These are phyloP conservation scores for Micropoecilia bifurca DNA, from an alignment of 2,797 vertebrate genomes.

Conservation along the genomic window DNA sequence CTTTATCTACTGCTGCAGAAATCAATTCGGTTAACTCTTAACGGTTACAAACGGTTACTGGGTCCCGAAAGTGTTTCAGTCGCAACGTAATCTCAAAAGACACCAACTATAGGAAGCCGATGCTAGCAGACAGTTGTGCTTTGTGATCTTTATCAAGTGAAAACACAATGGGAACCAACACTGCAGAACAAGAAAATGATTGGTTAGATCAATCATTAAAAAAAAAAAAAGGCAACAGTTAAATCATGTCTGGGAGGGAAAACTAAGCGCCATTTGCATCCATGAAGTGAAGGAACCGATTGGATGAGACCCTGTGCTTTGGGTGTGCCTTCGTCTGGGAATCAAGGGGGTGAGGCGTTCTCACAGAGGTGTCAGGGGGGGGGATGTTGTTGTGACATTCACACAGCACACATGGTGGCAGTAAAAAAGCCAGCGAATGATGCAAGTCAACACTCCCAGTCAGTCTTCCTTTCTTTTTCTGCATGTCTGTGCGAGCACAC, in stretches of 20 bases:
- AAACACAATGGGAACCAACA: background rate
- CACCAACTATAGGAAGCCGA: background rate
- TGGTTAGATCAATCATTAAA: background rate
- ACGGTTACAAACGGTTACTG: background rate
- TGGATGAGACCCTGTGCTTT: constrained; percentile 43
- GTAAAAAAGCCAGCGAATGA: constrained; percentile 66
- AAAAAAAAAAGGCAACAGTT: constrained; percentile 51
- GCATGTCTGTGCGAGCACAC: background rate
- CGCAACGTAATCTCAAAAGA: background rate
- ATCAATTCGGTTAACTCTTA: background rate
- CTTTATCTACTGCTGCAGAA: background rate
- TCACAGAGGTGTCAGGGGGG: constrained; percentile 72
- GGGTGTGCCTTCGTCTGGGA: constrained; percentile 80
- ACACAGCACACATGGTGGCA: constrained; percentile 55
- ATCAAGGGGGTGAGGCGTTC: constrained; percentile 80
- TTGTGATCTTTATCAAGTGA: background rate
- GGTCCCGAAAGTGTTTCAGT: background rate
- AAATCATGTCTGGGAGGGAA: constrained; percentile 14
- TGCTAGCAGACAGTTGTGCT: background rate
- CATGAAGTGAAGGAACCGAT: constrained; percentile 47
- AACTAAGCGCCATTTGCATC: constrained; percentile 40
- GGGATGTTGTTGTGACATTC: constrained; percentile 66
- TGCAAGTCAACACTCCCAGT: constrained; percentile 44
- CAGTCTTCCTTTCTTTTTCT: background rate
- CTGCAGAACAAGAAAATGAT: background rate